Evolutionary conservation across 2,888 invertebrate genomes (phyloP), one percentile per base, ranked within the genome.

Genomic region (Hypolimnas misippus): DNA sequence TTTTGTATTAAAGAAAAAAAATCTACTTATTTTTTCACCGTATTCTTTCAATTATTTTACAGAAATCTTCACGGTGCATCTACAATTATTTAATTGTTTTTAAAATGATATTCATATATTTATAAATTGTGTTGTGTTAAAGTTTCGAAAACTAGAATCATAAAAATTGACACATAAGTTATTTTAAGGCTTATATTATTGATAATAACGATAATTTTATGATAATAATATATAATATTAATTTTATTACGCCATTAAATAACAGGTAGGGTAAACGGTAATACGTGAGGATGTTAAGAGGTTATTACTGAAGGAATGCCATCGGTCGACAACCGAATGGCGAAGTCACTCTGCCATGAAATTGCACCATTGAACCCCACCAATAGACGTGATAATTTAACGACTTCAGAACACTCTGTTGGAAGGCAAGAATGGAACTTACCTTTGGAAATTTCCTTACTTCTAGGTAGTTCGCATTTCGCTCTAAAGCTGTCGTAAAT

Each of bases 371-470:
- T 59, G 63, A 69, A 57, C 62, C 54, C 53, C 52, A 58, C 59
- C 63, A 69, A 69, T 67, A 67, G 59, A 63, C 57, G 63, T 62
- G 69, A 69, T 69, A 67, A 69, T 67, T 65, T 69, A 67, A 66
- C 60, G 63, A 66, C 56, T 57, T 57, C 38, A 50, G 50, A 54
- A 42, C 29, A 54, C 52, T 52, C 44, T 21, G 44, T n/a, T 21
- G 21, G 10, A 52, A 44, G 58, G 33, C 29, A 58, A 58, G 51
- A 44, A 58, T 44, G 25, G 21, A 29, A 49, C 49, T 49, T 49
- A 49, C 44, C 19, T 46, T 46, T 46, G 3, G 21, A 46, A 35
- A 14, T 44, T 35, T 51, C 17, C 40, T 57, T 51, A 50, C 40
- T 40, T 58, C 29, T 42, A 31, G 29, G 25, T 57, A 51, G 40